Evolutionary conservation across 1,140 invertebrate species (phyloP), one percentile per base, ranked within the genome.

Genomic region (Cherax quadricarinatus): DNA sequence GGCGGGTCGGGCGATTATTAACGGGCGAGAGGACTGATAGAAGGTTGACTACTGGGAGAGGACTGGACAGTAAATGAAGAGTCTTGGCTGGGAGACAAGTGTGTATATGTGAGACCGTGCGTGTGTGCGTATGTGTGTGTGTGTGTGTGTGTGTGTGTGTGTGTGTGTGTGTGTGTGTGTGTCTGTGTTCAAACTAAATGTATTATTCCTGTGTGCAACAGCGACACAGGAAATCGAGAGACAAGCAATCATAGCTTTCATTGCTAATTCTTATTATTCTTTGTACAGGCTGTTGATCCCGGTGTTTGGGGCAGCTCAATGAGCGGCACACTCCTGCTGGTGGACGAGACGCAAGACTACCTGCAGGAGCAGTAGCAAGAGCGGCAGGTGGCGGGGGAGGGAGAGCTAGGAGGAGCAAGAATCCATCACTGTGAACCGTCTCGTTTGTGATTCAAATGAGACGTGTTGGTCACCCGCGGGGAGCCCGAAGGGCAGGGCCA

Each of bases 381-480:
- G 60, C 16, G 80, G 79, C n/a, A 84, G 66, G 88, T n/a, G 51
- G 41, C 82, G 60, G 53, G 51, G 53, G 73, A 21, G 49, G 48
- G 83, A 21, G 41, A n/a, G 89, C 49, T 73, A 24, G 84, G 60
- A 24, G 57, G 49, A 41, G 82, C 41, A 75, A 84, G 84, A 84
- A 91, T 91, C 90, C 90, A 91, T 91, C 90, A 91, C 70, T 66
- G 90, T 82, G 90, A 91, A 91, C 90, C 84, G 84, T 91, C 90
- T 91, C 90, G 90, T 91, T 91, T 91, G 90, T 86, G 90, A 91
- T 75, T 91, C 90, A 91, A 91, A 91, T 91, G 90, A 91, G 83
- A 91, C 84, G 90, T 86, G 90, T 91, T 91, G 90, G 84, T 81
- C 84, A 91, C 84, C 90, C 79, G 90, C 62, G 79, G 85, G 90